Evolutionary conservation across 2,888 invertebrate genomes (phyloP).

Genomic region (Pardosa pseudoannulata): DNA sequence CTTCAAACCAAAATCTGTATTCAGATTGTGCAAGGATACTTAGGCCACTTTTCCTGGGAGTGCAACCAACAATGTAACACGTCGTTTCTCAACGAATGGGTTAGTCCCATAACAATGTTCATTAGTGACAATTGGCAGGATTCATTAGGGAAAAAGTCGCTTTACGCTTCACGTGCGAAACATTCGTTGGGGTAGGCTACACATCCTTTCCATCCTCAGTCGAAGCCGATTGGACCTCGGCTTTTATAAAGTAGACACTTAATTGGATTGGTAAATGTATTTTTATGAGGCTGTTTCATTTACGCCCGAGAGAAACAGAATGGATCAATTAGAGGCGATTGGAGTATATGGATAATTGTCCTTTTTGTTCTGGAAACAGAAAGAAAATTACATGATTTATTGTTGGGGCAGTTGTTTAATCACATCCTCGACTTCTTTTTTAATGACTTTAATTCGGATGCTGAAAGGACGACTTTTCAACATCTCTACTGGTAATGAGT

Average conservation of each 20-base stretch:
- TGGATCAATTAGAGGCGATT: background rate
- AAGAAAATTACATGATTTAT: background rate
- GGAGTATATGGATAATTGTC: background rate
- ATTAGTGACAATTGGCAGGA: constrained; percentile 6
- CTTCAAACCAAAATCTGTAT: no score
- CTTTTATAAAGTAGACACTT: background rate
- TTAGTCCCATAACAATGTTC: background rate
- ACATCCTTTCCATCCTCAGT: background rate
- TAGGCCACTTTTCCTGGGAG: no score
- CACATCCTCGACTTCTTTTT: no score
- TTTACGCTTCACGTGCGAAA: background rate
- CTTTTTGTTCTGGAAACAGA: background rate
- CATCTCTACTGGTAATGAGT: no score
- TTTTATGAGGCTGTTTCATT: constrained; percentile 8
- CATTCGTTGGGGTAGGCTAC: background rate
- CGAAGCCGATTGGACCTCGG: background rate
- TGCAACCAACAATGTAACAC: no score
- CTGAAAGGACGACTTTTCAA: no score
- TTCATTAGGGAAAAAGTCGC: background rate
- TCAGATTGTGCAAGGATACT: no score
- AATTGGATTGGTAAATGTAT: background rate
- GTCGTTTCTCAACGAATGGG: background rate
- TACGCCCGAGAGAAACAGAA: background rate
- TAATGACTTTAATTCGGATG: no score
- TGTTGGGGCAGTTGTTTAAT: background rate